Conservation (phyloP, 30 jellyfish, hydroid and myxozoan species). For the Cassiopea andromeda region DNA sequence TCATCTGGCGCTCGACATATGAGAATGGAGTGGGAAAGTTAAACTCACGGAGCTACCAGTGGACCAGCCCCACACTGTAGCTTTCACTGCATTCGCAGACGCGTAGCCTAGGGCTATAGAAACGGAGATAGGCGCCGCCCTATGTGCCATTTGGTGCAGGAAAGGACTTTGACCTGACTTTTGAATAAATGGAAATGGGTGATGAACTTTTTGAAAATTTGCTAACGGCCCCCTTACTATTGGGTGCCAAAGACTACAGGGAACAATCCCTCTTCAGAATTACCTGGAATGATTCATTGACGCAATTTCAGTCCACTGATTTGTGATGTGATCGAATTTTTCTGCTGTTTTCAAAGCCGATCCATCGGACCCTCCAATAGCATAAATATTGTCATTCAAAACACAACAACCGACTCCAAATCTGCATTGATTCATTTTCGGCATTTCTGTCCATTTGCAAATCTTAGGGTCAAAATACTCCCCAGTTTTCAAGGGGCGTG, state of each 20-base stretch:
- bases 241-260: background rate
- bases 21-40: too few relatives aligned
- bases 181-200: too few relatives aligned
- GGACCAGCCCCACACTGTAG: too few relatives aligned
- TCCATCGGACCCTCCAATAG: slow-evolving; percentile 96
- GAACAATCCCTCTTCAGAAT: background rate
- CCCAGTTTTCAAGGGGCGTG: slow-evolving; percentile 91
- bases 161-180: too few relatives aligned
- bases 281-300: slow-evolving; percentile 91
- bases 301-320: slow-evolving; percentile 84
- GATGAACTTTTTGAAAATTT: too few relatives aligned
- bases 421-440: slow-evolving; percentile 90
- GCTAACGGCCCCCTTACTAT: too few relatives aligned
- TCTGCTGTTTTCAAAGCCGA: slow-evolving; percentile 83
- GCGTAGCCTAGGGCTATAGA: too few relatives aligned
- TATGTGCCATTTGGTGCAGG: too few relatives aligned
- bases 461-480: slow-evolving; percentile 93
- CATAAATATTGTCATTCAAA: slow-evolving; percentile 82
- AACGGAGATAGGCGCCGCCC: too few relatives aligned
- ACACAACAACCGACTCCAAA: slow-evolving; percentile 99
- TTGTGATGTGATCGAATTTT: slow-evolving; percentile 70
- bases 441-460: slow-evolving; percentile 92
- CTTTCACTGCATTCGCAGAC: too few relatives aligned
- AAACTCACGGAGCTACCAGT: too few relatives aligned
- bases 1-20: too few relatives aligned